These are phyloP conservation scores for Lepidurus couesii DNA, from an alignment of 1,140 invertebrate genomes.

Conservation along the genomic window DNA sequence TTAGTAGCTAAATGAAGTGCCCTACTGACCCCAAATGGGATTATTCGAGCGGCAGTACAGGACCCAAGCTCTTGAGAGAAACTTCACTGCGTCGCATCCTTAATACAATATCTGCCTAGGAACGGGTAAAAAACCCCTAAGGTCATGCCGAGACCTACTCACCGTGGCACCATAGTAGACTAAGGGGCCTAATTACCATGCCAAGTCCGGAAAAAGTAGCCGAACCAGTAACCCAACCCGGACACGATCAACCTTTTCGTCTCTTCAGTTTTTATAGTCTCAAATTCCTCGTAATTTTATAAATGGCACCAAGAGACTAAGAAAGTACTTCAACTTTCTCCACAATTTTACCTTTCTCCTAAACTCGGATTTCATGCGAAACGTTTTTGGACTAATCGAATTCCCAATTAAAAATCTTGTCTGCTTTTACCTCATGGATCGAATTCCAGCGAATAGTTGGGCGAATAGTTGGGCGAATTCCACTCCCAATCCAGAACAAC, in stretches of 20 bases:
- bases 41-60: neutral
- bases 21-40: neutral
- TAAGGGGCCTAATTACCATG: neutral
- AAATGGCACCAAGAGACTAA: no score
- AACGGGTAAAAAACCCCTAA: neutral
- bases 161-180: neutral
- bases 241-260: neutral
- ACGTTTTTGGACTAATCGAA: no score
- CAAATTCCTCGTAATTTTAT: neutral
- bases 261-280: neutral
- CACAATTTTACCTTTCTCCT: no score
- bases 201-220: neutral
- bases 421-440: neutral
- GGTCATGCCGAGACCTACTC: slow-evolving; percentile 13
- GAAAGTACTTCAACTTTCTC: no score
- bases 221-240: slow-evolving; percentile 4
- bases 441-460: neutral
- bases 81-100: neutral
- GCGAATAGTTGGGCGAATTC: no score
- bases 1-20: neutral
- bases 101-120: neutral
- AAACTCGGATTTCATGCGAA: no score
- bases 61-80: neutral
- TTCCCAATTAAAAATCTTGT: no score
- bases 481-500: no score